Evolutionary conservation across 2,113 vertebrate genomes (phyloP).

Genomic region (Mesitornis unicolor): DNA sequence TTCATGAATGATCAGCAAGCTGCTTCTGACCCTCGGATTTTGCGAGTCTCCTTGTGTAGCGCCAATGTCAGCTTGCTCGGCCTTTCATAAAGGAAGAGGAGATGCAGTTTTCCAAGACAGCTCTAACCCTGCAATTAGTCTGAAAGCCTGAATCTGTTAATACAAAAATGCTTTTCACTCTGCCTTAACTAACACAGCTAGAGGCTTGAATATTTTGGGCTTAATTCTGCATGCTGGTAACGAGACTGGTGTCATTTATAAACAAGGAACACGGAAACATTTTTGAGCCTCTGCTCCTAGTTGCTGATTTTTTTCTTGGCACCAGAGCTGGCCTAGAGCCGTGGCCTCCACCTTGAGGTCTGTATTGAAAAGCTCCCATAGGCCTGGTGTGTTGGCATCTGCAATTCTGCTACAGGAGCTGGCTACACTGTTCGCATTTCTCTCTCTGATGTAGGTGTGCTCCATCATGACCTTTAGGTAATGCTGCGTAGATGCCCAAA

Average conservation of each 20-base stretch:
- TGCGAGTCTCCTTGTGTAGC: not conserved
- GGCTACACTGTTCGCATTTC: rapidly evolving
- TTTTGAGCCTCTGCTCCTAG: not conserved
- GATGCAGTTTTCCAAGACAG: not conserved
- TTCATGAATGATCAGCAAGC: not conserved
- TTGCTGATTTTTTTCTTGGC: not conserved
- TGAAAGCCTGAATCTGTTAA: not conserved
- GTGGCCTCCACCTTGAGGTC: not conserved
- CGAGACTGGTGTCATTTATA: not conserved
- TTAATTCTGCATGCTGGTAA: not conserved
- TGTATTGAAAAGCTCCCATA: rapidly evolving
- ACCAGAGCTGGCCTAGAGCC: not conserved
- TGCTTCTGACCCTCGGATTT: not conserved
- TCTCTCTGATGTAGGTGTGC: not conserved
- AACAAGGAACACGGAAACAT: not conserved
- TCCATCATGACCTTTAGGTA: rapidly evolving
- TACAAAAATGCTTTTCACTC: not conserved
- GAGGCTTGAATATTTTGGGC: not conserved
- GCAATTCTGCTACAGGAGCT: not conserved
- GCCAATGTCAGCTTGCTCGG: not conserved
- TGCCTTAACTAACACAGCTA: not conserved
- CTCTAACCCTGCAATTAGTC: not conserved
- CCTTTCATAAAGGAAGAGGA: not conserved
- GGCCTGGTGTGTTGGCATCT: not conserved
- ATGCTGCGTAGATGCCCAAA: not conserved